Conservation (phyloP, 2,888 invertebrate species). For the Torymus tubicola region DNA sequence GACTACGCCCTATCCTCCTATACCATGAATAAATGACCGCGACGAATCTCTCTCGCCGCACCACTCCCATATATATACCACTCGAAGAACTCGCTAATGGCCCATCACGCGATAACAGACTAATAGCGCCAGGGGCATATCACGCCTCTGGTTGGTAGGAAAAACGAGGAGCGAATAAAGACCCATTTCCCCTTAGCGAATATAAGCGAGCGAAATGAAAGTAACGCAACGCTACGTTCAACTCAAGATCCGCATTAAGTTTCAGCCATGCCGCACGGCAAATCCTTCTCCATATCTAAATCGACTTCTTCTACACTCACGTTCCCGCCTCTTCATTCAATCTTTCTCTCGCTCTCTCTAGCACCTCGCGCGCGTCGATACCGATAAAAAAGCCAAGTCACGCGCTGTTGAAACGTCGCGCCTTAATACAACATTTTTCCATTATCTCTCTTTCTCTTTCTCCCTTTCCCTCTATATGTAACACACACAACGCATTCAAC, state of each 20-base stretch:
- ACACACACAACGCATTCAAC: background rate
- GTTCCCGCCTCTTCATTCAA: too few relatives aligned
- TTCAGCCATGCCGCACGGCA: background rate
- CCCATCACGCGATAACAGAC: background rate
- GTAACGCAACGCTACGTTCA: background rate
- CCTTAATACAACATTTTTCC: conserved; percentile 50
- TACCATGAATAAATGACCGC: too few relatives aligned
- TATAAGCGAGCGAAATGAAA: too few relatives aligned
- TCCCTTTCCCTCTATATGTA: background rate
- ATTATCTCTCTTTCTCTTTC: conserved; percentile 23
- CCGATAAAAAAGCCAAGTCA: conserved; percentile 41
- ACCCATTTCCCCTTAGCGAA: too few relatives aligned
- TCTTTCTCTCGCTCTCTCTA: conserved; percentile 12
- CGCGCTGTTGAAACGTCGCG: conserved; percentile 44
- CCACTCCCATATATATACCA: background rate
- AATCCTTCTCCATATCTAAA: conserved; percentile 27
- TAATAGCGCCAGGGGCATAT: background rate
- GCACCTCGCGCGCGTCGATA: conserved; percentile 21
- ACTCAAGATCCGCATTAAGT: conserved; percentile 28
- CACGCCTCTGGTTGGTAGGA: too few relatives aligned
- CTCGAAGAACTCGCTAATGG: background rate
- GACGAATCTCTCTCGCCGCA: background rate
- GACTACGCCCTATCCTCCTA: too few relatives aligned
- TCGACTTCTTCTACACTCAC: background rate
- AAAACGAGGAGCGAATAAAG: too few relatives aligned